A percentile compares a stretch with the other conserved stretches of the same genome.
Evolutionary conservation across 2,797 vertebrate genomes (phyloP).

Genomic region (Streptopelia turtur): DNA sequence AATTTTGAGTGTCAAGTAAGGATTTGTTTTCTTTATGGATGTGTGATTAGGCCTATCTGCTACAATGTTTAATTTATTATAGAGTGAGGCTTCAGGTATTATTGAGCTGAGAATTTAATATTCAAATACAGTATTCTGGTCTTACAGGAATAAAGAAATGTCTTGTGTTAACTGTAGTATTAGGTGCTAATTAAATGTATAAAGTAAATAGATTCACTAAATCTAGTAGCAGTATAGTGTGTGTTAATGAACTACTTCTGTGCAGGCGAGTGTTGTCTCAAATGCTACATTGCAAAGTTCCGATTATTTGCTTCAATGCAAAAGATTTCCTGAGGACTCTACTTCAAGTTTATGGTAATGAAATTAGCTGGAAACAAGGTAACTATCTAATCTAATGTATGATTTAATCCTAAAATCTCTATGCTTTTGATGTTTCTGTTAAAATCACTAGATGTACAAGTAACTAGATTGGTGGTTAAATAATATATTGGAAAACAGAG

Average conservation of each 20-base stretch:
- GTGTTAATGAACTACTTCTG: slow-evolving; percentile 23
- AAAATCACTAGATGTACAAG: background rate
- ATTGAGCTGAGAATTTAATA: background rate
- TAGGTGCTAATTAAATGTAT: background rate
- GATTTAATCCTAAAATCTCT: background rate
- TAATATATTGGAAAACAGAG: background rate
- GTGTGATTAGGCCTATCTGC: background rate
- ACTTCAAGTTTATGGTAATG: slow-evolving; percentile 76
- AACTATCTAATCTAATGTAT: background rate
- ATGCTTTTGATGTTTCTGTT: background rate
- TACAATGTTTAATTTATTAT: background rate
- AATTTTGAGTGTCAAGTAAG: background rate
- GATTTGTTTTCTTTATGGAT: background rate
- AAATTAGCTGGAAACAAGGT: slow-evolving; percentile 87
- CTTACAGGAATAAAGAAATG: background rate
- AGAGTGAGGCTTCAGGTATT: background rate
- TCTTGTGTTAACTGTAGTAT: background rate
- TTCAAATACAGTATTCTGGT: background rate
- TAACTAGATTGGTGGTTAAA: background rate
- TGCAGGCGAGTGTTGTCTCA: slow-evolving; percentile 83
- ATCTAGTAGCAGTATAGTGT: background rate
- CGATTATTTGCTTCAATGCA: slow-evolving; percentile 89
- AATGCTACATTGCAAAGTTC: slow-evolving; percentile 76
- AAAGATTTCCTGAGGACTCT: slow-evolving; percentile 88
- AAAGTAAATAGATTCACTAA: background rate